phyloP scores from a whole-genome alignment of 37 sponge, comb jelly and placozoan genomes.

The Halisarca cf. caerulea region DNA sequence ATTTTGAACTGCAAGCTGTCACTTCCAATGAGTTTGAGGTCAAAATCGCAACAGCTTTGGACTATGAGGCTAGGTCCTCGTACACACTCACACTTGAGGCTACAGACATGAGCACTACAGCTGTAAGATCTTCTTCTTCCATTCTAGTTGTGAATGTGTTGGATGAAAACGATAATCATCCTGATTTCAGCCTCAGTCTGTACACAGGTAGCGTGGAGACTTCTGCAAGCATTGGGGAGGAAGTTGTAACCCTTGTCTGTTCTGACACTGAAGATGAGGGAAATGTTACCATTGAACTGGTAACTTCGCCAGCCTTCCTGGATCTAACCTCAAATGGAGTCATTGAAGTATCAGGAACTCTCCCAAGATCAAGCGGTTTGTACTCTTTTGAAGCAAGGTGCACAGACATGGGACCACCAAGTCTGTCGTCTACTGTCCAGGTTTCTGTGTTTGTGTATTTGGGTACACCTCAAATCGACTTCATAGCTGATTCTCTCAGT shows the following conservation, averaged over 20 bases:
- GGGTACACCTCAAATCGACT: slow-evolving; percentile 39
- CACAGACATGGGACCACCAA: slow-evolving; percentile 1
- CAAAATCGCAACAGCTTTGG: slow-evolving; percentile 22
- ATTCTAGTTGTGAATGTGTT: slow-evolving; percentile 27
- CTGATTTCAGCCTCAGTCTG: slow-evolving; percentile 32
- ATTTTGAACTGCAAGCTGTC: slow-evolving; percentile 8
- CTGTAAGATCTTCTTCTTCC: background rate
- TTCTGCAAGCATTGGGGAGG: background rate
- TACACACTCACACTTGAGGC: slow-evolving; percentile 47
- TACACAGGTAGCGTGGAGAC: slow-evolving; percentile 13
- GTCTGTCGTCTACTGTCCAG: slow-evolving; percentile 37
- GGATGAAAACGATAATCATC: slow-evolving; percentile 58
- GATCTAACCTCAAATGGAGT: background rate
- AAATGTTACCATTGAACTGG: slow-evolving; percentile 40
- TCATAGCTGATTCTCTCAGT: slow-evolving; percentile 2
- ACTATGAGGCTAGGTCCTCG: slow-evolving; percentile 42
- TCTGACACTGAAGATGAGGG: slow-evolving; percentile 41
- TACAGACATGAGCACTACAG: slow-evolving; percentile 42
- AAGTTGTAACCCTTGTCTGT: slow-evolving; percentile 28
- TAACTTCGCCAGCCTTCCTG: slow-evolving; percentile 11
- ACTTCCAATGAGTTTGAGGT: slow-evolving; percentile 9
- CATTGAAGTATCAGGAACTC: background rate
- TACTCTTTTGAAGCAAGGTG: slow-evolving; percentile 51
- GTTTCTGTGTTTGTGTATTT: slow-evolving; percentile 33
- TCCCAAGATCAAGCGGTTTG: background rate